Conservation (phyloP, 2,797 vertebrate species). For the Cygnus olor region DNA sequence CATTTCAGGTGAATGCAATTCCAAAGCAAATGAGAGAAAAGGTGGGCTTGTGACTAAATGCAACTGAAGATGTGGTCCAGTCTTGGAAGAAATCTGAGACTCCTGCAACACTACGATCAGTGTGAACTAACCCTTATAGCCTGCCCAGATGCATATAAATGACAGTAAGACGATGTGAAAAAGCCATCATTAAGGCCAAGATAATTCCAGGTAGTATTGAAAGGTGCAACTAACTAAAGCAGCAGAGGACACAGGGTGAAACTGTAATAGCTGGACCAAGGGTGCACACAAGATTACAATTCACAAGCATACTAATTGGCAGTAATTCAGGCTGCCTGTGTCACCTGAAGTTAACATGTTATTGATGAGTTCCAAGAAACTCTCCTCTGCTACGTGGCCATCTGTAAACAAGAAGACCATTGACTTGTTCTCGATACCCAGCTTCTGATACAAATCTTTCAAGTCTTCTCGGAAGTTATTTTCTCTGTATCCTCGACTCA, state of each 20-base stretch:
- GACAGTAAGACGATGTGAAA: background rate
- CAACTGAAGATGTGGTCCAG: background rate
- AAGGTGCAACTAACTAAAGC: background rate
- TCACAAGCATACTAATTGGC: background rate
- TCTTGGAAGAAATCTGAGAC: background rate
- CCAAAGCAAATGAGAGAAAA: background rate
- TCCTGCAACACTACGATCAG: background rate
- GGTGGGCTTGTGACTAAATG: background rate
- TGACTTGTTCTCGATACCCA: slow-evolving; percentile 90
- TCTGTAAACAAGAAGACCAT: slow-evolving; percentile 94
- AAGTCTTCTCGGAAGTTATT: slow-evolving; percentile 90
- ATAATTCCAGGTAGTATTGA: background rate
- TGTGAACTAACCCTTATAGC: background rate
- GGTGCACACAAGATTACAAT: background rate
- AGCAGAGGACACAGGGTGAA: background rate
- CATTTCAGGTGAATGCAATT: background rate
- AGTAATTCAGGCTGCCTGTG: background rate
- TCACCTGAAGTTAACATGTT: slow-evolving; percentile 98
- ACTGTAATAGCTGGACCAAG: background rate
- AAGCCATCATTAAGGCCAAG: background rate
- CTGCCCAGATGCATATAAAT: background rate
- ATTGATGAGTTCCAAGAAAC: slow-evolving; percentile 97
- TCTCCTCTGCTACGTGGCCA: slow-evolving; percentile 91
- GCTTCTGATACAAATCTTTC: slow-evolving; percentile 88
- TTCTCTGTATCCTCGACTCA: slow-evolving; percentile 92